Base-by-base conservation (phyloP, 2,113 vertebrate genomes). In the Eleginops maclovinus region DNA sequence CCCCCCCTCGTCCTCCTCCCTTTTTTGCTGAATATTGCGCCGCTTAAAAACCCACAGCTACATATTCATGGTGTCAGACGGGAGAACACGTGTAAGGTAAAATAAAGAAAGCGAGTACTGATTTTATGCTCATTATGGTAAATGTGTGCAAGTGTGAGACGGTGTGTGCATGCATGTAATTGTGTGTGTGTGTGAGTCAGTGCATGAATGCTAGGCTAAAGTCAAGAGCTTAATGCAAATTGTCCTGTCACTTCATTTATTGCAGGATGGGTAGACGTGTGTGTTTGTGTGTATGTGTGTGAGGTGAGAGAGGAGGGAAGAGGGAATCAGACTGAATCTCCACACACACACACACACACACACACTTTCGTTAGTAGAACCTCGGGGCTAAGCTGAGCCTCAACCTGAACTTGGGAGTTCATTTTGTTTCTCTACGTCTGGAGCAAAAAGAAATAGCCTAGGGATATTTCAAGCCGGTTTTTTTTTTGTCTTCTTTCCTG, bases 351-450 rank as follows among this genome's bases (percentile, higher is more conserved):
- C 40, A 66, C 71, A 63, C 1, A 58, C 50, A 85, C 56, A 85
- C 81, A 79, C 76, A 83, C 79, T 59, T 69, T 44, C 36, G 17
- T 65, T 14, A 63, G 75, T 58, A 75, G 74, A 64, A 88, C 86
- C 90, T 89, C 86, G 19, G 75, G 92, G 93, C 89, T 65, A 91
- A 78, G 79, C 83, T 75, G 89, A 83, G 90, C 86, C 77, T 92
- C 90, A 91, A 93, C 86, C 93, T 92, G 90, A 93, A 91, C 89
- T 90, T 86, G 83, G 84, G 89, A 88, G 87, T 91, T 91, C 85
- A 83, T 93, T 93, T 91, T 92, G 84, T 87, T 91, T 88, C 85
- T 76, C 60, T 60, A 41, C 75, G 87, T 91, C 89, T 91, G 84
- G 79, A 89, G 88, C 77, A 61, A 76, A 85, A 91, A 81, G 86